These are phyloP conservation scores for Semnornis frantzii DNA, from an alignment of 2,113 vertebrate genomes.

Conservation along the genomic window DNA sequence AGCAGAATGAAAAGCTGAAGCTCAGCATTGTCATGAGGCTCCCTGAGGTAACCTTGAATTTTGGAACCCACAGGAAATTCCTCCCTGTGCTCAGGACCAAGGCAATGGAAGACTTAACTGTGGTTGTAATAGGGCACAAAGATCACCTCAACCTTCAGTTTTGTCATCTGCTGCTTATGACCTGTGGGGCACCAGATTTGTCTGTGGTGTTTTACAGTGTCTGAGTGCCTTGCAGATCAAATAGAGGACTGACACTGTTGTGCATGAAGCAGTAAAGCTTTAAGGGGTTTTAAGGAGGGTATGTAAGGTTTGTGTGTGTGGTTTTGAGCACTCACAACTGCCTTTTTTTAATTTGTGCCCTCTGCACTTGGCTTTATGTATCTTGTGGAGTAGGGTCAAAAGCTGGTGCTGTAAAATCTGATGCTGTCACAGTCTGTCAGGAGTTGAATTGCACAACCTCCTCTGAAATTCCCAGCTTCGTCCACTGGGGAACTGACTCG, in stretches of 20 bases:
- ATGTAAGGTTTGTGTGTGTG: background rate
- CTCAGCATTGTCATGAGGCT: slow-evolving; percentile 89
- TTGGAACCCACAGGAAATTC: background rate
- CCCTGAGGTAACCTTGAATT: slow-evolving; percentile 82
- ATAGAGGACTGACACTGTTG: background rate
- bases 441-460: background rate
- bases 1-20: slow-evolving; percentile 87
- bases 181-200: background rate
- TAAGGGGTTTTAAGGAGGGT: background rate
- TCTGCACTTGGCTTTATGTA: background rate
- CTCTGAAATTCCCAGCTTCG: background rate
- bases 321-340: background rate
- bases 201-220: background rate
- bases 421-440: background rate
- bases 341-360: background rate
- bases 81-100: background rate
- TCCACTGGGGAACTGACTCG: background rate
- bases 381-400: background rate
- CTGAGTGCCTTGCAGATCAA: background rate
- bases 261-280: background rate
- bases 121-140: background rate
- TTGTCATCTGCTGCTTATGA: background rate
- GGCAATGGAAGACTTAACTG: background rate
- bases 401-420: background rate
- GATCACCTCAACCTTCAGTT: background rate